A percentile compares a stretch with the other conserved stretches of the same genome.
Evolutionary conservation across 2,113 vertebrate genomes (phyloP).

Genomic region (Callorhinus ursinus): DNA sequence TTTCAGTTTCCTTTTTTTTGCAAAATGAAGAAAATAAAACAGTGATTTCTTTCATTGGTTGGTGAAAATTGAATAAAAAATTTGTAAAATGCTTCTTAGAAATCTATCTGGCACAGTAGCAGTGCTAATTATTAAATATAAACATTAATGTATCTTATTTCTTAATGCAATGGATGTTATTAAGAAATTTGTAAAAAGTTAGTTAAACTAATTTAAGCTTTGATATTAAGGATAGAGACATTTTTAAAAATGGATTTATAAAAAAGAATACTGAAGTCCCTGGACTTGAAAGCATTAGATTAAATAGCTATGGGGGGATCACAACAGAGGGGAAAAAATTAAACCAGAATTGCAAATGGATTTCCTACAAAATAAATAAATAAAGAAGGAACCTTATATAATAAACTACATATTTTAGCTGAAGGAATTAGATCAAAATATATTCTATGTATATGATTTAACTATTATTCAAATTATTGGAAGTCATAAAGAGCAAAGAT

Average conservation of each 20-base stretch:
- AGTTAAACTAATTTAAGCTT: background rate
- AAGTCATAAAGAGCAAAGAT: background rate
- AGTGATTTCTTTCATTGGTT: background rate
- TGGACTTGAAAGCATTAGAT: background rate
- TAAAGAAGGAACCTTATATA: background rate
- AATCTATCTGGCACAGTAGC: background rate
- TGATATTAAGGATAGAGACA: background rate
- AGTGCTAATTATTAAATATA: background rate
- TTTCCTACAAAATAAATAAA: background rate
- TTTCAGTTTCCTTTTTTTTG: background rate
- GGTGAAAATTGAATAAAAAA: background rate
- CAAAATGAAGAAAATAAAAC: background rate
- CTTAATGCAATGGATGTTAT: background rate
- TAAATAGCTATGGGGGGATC: background rate
- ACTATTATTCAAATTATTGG: background rate
- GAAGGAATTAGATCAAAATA: background rate
- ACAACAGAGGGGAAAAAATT: background rate
- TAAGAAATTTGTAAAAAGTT: background rate
- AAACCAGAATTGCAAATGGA: background rate
- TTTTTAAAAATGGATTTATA: background rate
- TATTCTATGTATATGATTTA: background rate
- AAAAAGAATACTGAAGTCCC: background rate
- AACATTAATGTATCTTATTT: background rate
- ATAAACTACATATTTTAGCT: background rate
- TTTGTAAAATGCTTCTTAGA: background rate